Base-by-base conservation (phyloP, 2,797 vertebrate species). In the Phoebastria nigripes region DNA sequence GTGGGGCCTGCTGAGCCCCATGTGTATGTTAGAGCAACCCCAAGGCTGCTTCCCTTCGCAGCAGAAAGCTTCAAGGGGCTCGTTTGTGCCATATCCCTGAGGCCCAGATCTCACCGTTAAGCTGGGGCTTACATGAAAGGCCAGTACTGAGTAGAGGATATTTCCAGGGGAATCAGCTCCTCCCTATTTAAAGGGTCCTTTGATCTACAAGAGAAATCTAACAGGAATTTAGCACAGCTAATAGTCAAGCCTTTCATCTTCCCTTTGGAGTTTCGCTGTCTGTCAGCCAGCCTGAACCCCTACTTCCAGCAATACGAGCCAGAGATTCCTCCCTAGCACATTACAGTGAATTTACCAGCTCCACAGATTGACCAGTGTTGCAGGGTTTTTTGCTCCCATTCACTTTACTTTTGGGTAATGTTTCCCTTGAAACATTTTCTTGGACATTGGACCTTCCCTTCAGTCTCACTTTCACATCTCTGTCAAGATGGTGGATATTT, bases 111-210 rank as follows among this genome's bases (percentile, higher is more conserved):
- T 87, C 66, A 66, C 33, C 39, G 6, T 49, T 72, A 39, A 78
- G 28, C 62, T 66, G 47, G 39, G 21, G 24, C 47, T 85, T 80
- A 87, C 52, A 37, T 29, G 55, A 87, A 89, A 94, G 78, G 71
- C 63, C 71, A 70, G 47, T 55, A 56, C n/a, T 3, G 39, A 87
- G 77, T 78, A 76, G 70, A 87, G n/a, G 70, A 29, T 93, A 77
- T 54, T 95, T 96, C 66, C 67, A 87, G 66, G 51, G 39, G 62
- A 83, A 90, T 76, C 82, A 90, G 42, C 77, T 94, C 77, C 88
- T 88, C 80, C 82, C 47, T 84, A 12, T 89, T 95, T 95, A 95
- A 94, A 87, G 55, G 15, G n/a, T 55, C n/a, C 77, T 96, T 95
- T 95, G 91, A 96, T 88, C 88, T 94, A 44, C 62, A 35, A 42